Conservation (phyloP, 2,113 vertebrate genomes). For the Cyprinodon tularosa region DNA sequence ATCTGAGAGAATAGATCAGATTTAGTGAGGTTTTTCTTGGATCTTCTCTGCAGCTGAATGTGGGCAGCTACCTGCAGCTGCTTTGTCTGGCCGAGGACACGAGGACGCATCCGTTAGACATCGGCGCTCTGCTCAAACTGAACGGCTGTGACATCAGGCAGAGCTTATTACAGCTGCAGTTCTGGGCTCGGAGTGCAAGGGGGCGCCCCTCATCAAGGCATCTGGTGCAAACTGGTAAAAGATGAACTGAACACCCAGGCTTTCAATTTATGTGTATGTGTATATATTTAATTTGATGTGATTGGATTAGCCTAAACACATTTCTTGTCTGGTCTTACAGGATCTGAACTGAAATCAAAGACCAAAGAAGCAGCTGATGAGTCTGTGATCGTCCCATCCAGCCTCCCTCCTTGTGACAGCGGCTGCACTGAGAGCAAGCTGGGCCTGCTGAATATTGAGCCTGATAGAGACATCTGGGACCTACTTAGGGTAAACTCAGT, state of each 20-base stretch:
- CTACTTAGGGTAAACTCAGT: constrained; percentile 84
- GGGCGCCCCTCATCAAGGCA: constrained; percentile 66
- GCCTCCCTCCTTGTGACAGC: constrained; percentile 81
- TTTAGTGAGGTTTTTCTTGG: background rate
- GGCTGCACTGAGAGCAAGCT: constrained; percentile 87
- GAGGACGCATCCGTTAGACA: constrained; percentile 82
- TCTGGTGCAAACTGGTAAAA: background rate
- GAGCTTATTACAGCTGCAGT: constrained; percentile 91
- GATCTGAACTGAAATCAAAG: constrained; percentile 26
- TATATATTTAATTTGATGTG: background rate
- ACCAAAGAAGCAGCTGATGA: background rate
- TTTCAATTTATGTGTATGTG: background rate
- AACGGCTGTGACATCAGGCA: constrained; percentile 90
- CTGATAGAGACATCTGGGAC: constrained; percentile 80
- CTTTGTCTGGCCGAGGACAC: constrained; percentile 91
- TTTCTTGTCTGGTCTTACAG: background rate
- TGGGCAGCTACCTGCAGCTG: constrained; percentile 88
- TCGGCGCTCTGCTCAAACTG: constrained; percentile 83
- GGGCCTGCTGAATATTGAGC: constrained; percentile 84
- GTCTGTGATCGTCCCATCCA: background rate
- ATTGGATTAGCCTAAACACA: background rate
- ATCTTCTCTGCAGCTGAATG: constrained; percentile 77
- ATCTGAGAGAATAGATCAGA: background rate
- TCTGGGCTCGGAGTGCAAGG: constrained; percentile 90
- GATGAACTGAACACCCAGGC: background rate